Evolutionary conservation across 1,140 invertebrate species (phyloP), one percentile per base, ranked within the genome.

Genomic region (Melitaea cinxia): DNA sequence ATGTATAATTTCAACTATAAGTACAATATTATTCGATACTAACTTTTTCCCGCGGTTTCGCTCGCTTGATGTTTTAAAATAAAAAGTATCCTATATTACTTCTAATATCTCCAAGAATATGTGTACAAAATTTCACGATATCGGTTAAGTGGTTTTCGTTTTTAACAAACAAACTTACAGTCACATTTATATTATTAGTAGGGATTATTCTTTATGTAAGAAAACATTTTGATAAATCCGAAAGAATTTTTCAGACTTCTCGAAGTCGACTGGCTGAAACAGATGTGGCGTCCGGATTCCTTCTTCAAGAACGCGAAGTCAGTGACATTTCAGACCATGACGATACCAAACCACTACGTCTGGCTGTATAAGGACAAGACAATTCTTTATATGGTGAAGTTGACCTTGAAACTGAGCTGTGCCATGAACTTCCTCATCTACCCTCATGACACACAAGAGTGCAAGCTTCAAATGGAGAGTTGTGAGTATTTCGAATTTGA

Each of bases 361-460:
- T 97, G 96, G 96, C 87, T 97, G 9, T 96, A 96, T 83, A 96
- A 96, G 83, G 96, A 97, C 79, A 96, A 97, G 85, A 96, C 95
- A 0, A 97, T 97, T 57, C 87, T 97, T 0, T 97, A 97, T 77
- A 97, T 97, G 96, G 95, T 96, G 37, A 97, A 97, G 92, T 88
- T 97, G 60, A 97, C 96, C 0, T 80, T 97, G 23, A 95, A 94
- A 70, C 85, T 98, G 9, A 97, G 96, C 3, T 98, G 96, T 77
- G 96, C 96, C 4, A 98, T 98, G 96, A 97, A 97, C 84, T 98
- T 97, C 89, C 94, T 96, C 75, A 96, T 97, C 58, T 98, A 98
- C 82, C 96, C 96, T 0, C 96, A 98, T 75, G 96, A 97, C 78
- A 97, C 96, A 0, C 96, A 98, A 89, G 96, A 97, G 84, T 97